phyloP scores from a whole-genome alignment of 2,888 invertebrate species.

The Eulithis testata region DNA sequence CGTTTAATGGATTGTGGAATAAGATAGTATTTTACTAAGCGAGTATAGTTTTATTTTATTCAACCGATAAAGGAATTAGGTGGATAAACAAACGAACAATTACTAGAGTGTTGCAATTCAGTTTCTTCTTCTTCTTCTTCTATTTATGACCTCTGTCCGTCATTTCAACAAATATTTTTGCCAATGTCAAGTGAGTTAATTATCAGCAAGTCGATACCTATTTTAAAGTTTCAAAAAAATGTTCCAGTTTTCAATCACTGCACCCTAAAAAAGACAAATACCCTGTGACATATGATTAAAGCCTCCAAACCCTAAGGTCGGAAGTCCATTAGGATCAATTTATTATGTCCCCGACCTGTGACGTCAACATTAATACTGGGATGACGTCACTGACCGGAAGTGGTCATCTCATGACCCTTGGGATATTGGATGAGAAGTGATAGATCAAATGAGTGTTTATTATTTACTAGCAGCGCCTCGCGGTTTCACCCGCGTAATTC shows the following conservation, averaged over 20 bases:
- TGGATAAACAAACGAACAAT: too few species aligned
- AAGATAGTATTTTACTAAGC: neutral
- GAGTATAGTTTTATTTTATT: neutral
- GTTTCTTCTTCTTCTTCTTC: too few species aligned
- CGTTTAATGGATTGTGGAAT: neutral
- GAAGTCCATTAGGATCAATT: conserved; percentile 18
- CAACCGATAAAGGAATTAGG: too few species aligned
- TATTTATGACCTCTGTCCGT: too few species aligned
- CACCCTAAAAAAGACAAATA: neutral
- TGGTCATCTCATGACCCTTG: neutral
- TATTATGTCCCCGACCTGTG: neutral
- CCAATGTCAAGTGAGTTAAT: too few species aligned
- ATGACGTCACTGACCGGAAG: neutral
- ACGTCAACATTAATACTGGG: neutral
- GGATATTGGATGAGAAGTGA: neutral
- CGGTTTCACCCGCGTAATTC: too few species aligned
- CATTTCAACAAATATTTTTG: too few species aligned
- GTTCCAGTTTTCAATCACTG: neutral
- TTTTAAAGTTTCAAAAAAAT: too few species aligned
- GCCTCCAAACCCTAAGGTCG: conserved; percentile 6
- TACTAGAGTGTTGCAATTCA: too few species aligned
- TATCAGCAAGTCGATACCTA: too few species aligned
- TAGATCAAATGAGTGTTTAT: neutral
- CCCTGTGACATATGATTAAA: conserved; percentile 7
- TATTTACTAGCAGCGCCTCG: too few species aligned